Evolutionary conservation across 2,797 vertebrate genomes (phyloP), one percentile per base, ranked within the genome.

Genomic region (Eutrigla gurnardus): DNA sequence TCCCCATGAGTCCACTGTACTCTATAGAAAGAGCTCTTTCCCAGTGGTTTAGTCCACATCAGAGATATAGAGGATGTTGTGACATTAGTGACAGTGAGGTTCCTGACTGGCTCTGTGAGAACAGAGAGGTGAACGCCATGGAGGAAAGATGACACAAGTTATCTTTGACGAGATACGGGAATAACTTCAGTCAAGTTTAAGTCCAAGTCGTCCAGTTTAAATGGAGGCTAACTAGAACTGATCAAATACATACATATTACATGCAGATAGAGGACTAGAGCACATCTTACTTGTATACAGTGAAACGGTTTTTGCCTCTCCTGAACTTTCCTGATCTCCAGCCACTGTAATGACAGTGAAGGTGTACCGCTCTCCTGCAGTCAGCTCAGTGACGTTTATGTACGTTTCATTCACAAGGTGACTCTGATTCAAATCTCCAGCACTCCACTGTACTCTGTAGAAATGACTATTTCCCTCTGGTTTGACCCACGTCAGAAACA

Each of bases 31-130:
- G 59, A 36, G 50, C 2, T 39, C 3, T 49, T 25, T 49, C 82
- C 87, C 1, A 9, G 6, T 61, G 88, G 87, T 78, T 72, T 0
- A 73, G 2, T 68, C 89, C 91, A 92, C 25, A 0, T 63, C 50
- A 92, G 46, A 73, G 14, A 73, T 6, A 90, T 3, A 43, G 82
- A 87, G 0, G 77, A 79, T 50, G 80, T 86, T 46, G 77, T 90
- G 59, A 80, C 4, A 0, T 2, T 0, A 63, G 1, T 37, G 6
- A 75, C 17, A 0, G 0, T 53, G 4, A 89, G 79, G 46, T 25
- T 25, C 0, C 0, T 32, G 25, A 89, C 70, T 0, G 91, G 88
- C 12, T 60, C 91, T 92, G 79, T 13, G 3, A 82, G 25, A 25
- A 25, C 25, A 25, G 25, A 25, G 25, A 25, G 25, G 25, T 25